Evolutionary conservation across 2,888 invertebrate genomes (phyloP), one percentile per base, ranked within the genome.

Genomic region (Drosophila melanosoma): DNA sequence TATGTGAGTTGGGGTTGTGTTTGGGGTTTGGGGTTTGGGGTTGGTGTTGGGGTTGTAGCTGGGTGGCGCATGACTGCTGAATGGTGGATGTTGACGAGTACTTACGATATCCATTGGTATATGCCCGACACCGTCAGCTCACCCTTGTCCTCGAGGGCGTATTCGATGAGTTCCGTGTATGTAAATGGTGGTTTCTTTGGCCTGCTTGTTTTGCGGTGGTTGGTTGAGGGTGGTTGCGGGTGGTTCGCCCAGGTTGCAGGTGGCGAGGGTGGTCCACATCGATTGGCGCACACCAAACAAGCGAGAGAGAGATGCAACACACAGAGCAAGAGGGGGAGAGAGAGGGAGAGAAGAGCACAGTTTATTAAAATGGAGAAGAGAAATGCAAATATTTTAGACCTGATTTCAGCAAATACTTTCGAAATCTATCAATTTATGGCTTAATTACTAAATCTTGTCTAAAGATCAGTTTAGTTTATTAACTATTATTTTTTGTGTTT

Each of bases 31-130:
- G 20, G 35, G 59, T 42, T 11, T 29, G 45, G 38, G 54, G 11
- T 10, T 7, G 33, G 63, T 0, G 29, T 29, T 29, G 29, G 35
- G 59, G 48, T 11, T 29, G 45, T 35, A 52, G 11, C 5, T 7
- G 33, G 63, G 48, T 23, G 40, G 45, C 33, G 51, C n/a, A n/a
- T 35, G 38, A 23, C 17, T 57, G 36, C 32, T 29, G 29, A 33
- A 32, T 54, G 45, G 64, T 51, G 49, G 52, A 57, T 48, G 23
- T 59, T 60, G 61, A 52, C 48, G 59, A 70, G 71, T 87, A 96
- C 97, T 97, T 94, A 98, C 98, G 97, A 97, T 90, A 98, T 98
- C 98, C 98, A 98, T 88, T 97, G 96, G 93, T 98, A 98, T 85
- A 98, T 98, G 63, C 97, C 98, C 8, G 97, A 97, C 40, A 98